Conservation (phyloP, 2,797 vertebrate species). For the Rhyacichthys aspro region DNA sequence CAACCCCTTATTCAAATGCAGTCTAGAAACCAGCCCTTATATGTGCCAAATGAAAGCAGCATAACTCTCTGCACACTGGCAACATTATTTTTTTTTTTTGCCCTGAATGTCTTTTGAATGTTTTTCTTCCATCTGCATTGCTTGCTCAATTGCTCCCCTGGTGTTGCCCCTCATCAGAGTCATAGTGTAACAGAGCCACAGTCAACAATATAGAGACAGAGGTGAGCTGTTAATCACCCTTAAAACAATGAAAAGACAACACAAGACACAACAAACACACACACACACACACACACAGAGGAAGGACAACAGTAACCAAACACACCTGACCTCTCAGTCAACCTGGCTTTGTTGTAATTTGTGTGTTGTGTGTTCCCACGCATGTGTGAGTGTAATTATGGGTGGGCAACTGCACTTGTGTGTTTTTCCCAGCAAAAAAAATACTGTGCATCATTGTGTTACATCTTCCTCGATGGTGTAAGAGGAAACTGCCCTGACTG, state of each 20-base stretch:
- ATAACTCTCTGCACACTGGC: too few relatives aligned
- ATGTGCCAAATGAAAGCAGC: neutral
- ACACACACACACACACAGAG: constrained; percentile 57
- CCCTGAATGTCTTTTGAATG: neutral
- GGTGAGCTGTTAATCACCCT: constrained; percentile 57
- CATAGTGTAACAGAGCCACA: constrained; percentile 7
- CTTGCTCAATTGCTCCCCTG: neutral
- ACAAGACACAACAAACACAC: too few relatives aligned
- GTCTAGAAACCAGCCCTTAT: neutral
- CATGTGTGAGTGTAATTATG: constrained; percentile 19
- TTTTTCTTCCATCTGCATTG: constrained; percentile 8
- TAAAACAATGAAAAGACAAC: too few relatives aligned
- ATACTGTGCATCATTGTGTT: neutral
- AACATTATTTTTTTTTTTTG: too few relatives aligned
- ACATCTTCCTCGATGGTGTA: neutral
- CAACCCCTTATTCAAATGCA: neutral
- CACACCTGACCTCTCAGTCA: constrained; percentile 48
- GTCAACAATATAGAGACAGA: constrained; percentile 44
- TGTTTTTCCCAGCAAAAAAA: neutral
- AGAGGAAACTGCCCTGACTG: neutral
- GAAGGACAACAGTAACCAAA: constrained; percentile 55
- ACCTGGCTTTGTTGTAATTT: constrained; percentile 39
- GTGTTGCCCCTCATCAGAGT: too few relatives aligned
- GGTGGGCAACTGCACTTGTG: constrained; percentile 2
- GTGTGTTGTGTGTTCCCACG: constrained; percentile 3